These are phyloP conservation scores for Darevskia nairensis DNA, from an alignment of 2,797 vertebrate genomes.

Conservation along the genomic window DNA sequence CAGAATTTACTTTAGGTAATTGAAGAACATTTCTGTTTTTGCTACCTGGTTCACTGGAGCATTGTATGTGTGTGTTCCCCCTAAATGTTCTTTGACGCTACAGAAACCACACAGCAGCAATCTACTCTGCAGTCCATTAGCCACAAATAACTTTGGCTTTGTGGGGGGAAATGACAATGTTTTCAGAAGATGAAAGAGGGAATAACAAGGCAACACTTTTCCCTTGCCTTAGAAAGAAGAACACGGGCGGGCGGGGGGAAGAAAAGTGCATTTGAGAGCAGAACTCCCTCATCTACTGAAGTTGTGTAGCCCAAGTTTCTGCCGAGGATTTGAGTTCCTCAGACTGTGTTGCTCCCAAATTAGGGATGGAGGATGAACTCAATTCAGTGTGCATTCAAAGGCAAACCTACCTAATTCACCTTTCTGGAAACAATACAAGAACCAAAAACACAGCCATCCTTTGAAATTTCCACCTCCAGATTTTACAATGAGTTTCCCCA, in stretches of 20 bases:
- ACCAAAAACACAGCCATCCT: no score
- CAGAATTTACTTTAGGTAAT: slow-evolving; percentile 46
- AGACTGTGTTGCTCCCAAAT: background rate
- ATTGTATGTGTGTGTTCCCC: background rate
- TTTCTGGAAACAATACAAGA: no score
- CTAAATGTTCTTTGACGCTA: slow-evolving; percentile 1
- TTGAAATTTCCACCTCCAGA: no score
- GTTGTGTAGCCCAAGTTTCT: background rate
- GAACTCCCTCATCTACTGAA: background rate
- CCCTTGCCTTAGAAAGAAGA: background rate
- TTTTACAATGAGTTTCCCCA: no score
- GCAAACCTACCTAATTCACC: no score
- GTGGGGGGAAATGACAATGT: slow-evolving; percentile 38
- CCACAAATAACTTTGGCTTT: slow-evolving; percentile 33
- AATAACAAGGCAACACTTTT: background rate
- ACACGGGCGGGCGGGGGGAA: slow-evolving; percentile 17
- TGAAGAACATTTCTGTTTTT: slow-evolving; percentile 40
- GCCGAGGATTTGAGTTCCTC: background rate
- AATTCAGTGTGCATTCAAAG: no score
- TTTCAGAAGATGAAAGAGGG: slow-evolving; percentile 58
- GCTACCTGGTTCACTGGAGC: background rate
- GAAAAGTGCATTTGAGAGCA: slow-evolving; percentile 24
- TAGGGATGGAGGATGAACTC: no score
- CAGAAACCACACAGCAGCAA: slow-evolving; percentile 27
- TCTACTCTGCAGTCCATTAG: slow-evolving; percentile 25